These are phyloP conservation scores for Karalla daura DNA, from an alignment of 2,797 vertebrate genomes.

Conservation along the genomic window DNA sequence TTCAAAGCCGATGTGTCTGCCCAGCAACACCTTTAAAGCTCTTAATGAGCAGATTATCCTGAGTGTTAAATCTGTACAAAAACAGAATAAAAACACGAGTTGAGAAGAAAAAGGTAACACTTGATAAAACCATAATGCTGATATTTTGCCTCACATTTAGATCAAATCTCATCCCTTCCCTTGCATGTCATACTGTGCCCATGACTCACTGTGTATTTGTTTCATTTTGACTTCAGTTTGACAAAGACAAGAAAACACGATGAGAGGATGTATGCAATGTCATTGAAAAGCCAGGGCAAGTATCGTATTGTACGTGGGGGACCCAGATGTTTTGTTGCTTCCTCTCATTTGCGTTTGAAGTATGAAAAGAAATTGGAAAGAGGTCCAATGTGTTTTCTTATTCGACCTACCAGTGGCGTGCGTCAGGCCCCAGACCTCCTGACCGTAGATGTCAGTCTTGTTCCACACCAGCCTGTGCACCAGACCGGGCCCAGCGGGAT, in stretches of 20 bases:
- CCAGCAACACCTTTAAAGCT: neutral
- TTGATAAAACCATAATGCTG: no score
- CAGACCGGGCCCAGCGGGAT: conserved; percentile 91
- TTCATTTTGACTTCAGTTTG: neutral
- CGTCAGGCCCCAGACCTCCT: conserved; percentile 94
- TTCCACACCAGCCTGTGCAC: conserved; percentile 95
- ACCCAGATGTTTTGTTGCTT: neutral
- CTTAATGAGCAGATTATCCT: neutral
- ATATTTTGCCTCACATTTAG: no score
- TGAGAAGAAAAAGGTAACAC: no score
- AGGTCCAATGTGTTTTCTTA: neutral
- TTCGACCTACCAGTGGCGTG: conserved; percentile 89
- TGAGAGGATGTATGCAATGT: neutral
- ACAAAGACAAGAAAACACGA: neutral
- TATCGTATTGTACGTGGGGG: neutral
- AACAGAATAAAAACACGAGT: neutral
- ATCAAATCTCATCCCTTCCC: no score
- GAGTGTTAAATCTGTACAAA: neutral
- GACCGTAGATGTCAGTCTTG: conserved; percentile 96
- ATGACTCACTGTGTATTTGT: neutral
- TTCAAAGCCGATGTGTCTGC: neutral
- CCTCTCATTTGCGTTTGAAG: neutral
- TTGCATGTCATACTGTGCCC: no score
- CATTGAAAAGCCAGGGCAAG: neutral
- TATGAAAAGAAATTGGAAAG: neutral